Evolutionary conservation across 2,113 vertebrate genomes (phyloP), one percentile per base, ranked within the genome.

Genomic region (Cepphus grylle): DNA sequence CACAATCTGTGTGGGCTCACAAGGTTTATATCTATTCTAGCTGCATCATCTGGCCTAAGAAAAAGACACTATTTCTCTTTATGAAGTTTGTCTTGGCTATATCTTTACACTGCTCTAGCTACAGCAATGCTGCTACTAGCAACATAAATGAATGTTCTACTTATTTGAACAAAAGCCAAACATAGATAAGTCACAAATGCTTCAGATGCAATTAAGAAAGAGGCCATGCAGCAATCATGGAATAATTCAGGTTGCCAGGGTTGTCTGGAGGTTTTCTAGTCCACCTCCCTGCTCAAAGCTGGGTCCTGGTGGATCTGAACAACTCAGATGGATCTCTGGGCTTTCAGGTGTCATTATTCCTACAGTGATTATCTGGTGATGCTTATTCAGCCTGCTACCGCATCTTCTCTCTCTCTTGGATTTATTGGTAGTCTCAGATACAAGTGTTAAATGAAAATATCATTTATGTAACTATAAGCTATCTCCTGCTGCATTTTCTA

Each of bases 201-300:
- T 91, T 80, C 49, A 74, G 65, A 80, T 43, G 61, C 43, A 87
- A 87, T 96, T 89, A 94, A 88, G 77, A 76, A 91, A 65, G 66
- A 94, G 81, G 34, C 40, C 3, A 2, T 58, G 73, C 56, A 90
- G 49, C 36, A 89, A 20, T 56, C 47, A 47, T 25, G 22, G 73
- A 85, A 89, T 25, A 25, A 67, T 45, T 63, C 55, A 32, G 16
- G 43, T 81, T 65, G 8, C 27, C 36, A 65, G 70, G 14, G 70
- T 59, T 45, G 29, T 56, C 67, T 92, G 76, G 63, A 63, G 50
- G 26, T 47, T 66, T 9, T 61, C 43, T 69, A 56, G 56, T 76
- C 61, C 34, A n/a, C 9, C 30, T 63, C 23, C 16, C 17, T 69
- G 73, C 42, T 71, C 66, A 32, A 49, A 94, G 34, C 2, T 1